Evolutionary conservation across 2,113 vertebrate species (phyloP).

Genomic region (Chelonoidis abingdonii): DNA sequence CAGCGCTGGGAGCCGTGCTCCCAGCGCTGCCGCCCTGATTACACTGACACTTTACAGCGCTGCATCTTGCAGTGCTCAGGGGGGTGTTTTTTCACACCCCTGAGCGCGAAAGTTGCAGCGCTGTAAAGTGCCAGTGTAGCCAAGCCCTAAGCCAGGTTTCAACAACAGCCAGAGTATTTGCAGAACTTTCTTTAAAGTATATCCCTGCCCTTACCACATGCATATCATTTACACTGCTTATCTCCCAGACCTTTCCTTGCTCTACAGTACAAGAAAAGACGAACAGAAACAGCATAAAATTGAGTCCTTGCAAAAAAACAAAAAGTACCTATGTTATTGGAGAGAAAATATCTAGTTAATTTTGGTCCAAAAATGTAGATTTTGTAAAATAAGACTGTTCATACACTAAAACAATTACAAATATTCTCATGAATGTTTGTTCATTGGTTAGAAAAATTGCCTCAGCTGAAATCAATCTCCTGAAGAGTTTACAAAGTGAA

Average conservation of each 20-base stretch:
- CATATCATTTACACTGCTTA: not conserved
- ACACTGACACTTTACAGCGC: too few relatives aligned
- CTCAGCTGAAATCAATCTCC: not conserved
- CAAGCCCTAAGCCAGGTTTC: not conserved
- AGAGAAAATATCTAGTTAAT: not conserved
- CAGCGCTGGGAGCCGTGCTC: too few relatives aligned
- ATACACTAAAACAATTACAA: not conserved
- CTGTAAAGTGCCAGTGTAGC: too few relatives aligned
- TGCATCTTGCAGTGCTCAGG: too few relatives aligned
- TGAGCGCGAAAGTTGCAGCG: too few relatives aligned
- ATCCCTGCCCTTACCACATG: constrained; percentile 23
- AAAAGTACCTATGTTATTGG: not conserved
- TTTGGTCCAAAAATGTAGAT: not conserved
- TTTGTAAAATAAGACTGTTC: not conserved
- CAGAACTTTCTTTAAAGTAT: constrained; percentile 12
- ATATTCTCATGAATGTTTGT: not conserved
- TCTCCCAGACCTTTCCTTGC: not conserved
- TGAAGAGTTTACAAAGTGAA: constrained; percentile 28
- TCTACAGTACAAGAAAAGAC: constrained; percentile 24
- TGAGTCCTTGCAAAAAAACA: not conserved
- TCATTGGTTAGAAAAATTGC: too few relatives aligned
- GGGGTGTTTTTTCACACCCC: too few relatives aligned
- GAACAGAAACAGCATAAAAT: not conserved
- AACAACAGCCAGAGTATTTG: constrained; percentile 14
- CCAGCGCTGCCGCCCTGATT: too few relatives aligned